Evolutionary conservation across 2,113 vertebrate species (phyloP).

Genomic region (Archilochus colubris): DNA sequence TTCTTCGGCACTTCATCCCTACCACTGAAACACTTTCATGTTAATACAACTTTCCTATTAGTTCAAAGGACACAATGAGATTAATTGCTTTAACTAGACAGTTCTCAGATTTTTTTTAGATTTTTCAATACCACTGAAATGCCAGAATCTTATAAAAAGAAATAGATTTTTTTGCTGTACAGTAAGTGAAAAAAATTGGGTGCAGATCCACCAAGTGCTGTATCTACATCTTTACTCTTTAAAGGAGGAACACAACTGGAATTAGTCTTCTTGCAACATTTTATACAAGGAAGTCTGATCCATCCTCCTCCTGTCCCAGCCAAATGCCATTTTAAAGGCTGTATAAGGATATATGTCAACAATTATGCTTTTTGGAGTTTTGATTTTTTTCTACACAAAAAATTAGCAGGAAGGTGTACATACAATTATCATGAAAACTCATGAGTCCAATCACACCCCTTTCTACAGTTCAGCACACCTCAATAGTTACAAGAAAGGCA

Average conservation of each 20-base stretch:
- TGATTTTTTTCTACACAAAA: not conserved
- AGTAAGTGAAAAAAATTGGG: not conserved
- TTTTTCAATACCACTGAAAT: not conserved
- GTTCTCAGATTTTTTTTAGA: not conserved
- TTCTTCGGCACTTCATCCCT: not conserved
- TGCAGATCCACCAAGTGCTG: not conserved
- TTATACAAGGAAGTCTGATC: not conserved
- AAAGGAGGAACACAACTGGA: not conserved
- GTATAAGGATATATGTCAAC: not conserved
- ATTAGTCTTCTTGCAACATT: not conserved
- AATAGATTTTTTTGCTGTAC: not conserved
- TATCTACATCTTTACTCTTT: not conserved
- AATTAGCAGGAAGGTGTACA: not conserved
- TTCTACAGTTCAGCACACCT: not conserved
- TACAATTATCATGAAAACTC: not conserved
- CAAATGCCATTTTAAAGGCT: not conserved
- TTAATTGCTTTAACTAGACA: not conserved
- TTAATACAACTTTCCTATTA: not conserved
- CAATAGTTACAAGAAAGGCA: not conserved
- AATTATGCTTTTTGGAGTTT: not conserved
- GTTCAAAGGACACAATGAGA: not conserved
- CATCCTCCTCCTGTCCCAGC: not conserved
- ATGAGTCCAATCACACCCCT: not conserved
- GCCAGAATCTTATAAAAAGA: not conserved
- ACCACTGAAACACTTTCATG: not conserved